phyloP scores from a whole-genome alignment of 2,797 vertebrate genomes.

The Gallinago stenura region DNA sequence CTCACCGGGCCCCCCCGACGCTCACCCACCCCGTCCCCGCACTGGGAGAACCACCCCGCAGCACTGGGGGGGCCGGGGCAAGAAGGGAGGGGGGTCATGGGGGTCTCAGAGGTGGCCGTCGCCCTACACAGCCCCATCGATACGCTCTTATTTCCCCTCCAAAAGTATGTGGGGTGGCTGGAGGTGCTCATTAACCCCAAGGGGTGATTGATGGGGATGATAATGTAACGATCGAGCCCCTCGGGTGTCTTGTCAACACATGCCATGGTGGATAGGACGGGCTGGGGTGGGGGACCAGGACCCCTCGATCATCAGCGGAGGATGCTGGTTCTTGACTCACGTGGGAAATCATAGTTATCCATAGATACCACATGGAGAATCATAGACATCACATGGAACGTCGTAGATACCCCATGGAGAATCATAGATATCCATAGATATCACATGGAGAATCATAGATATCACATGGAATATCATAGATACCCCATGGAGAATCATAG shows the following conservation, averaged over 20 bases:
- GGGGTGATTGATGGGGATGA: neutral
- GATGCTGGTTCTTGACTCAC: neutral
- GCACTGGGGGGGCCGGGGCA: neutral
- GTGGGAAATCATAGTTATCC: neutral
- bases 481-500: too few relatives aligned
- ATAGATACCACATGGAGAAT: too few relatives aligned
- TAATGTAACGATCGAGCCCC: neutral
- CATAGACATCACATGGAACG: too few relatives aligned
- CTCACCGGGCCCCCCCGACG: fast-evolving
- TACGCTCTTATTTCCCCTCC: neutral
- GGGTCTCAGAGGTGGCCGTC: fast-evolving
- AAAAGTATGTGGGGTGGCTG: fast-evolving
- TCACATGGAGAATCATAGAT: too few relatives aligned
- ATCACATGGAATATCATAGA: too few relatives aligned
- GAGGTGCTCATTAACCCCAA: neutral
- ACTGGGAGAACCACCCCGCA: neutral
- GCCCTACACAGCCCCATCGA: fast-evolving
- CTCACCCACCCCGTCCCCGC: neutral
- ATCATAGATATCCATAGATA: too few relatives aligned
- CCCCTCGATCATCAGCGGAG: fast-evolving
- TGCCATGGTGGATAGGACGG: neutral
- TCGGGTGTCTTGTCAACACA: fast-evolving
- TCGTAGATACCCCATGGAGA: too few relatives aligned
- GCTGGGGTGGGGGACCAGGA: fast-evolving
- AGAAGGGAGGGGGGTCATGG: fast-evolving